Percentiles rank a stretch among this genome's conserved stretches.
Conservation (phyloP, 2,888 invertebrate genomes). For the Sesia apiformis region DNA sequence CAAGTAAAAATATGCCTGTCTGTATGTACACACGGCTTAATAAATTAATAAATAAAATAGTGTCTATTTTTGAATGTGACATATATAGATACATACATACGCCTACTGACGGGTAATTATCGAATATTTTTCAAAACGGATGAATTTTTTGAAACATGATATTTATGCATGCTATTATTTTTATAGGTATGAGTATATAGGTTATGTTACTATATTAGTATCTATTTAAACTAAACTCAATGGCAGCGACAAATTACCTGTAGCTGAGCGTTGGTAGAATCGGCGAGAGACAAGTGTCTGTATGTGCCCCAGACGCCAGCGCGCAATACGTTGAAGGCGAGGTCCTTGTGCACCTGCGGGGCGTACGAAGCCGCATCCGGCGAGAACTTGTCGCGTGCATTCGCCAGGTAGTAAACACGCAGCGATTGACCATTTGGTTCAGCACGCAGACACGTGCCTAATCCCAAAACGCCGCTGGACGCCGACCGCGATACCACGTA, state of each 20-base stretch:
- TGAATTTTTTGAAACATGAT: too few relatives aligned
- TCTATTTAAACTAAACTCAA: background rate
- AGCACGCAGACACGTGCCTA: constrained; percentile 91
- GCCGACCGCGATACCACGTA: constrained; percentile 81
- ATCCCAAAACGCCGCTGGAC: constrained; percentile 86
- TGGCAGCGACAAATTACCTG: constrained; percentile 48
- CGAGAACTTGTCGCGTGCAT: constrained; percentile 76
- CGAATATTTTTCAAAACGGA: too few relatives aligned
- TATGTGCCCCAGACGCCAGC: constrained; percentile 90
- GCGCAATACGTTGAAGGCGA: constrained; percentile 89
- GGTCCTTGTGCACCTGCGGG: constrained; percentile 81
- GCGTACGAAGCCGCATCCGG: constrained; percentile 73
- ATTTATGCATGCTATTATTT: too few relatives aligned
- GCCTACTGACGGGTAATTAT: too few relatives aligned
- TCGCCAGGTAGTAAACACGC: constrained; percentile 82
- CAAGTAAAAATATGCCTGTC: too few relatives aligned
- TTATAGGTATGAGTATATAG: too few relatives aligned
- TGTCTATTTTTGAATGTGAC: too few relatives aligned
- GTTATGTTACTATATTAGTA: background rate
- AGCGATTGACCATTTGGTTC: constrained; percentile 89
- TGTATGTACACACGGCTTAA: too few relatives aligned
- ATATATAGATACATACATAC: too few relatives aligned
- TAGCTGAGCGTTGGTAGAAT: constrained; percentile 40
- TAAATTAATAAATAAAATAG: too few relatives aligned
- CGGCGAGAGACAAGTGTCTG: constrained; percentile 83